Conservation (phyloP, 2,113 vertebrate species). For the Ochotona curzoniae region DNA sequence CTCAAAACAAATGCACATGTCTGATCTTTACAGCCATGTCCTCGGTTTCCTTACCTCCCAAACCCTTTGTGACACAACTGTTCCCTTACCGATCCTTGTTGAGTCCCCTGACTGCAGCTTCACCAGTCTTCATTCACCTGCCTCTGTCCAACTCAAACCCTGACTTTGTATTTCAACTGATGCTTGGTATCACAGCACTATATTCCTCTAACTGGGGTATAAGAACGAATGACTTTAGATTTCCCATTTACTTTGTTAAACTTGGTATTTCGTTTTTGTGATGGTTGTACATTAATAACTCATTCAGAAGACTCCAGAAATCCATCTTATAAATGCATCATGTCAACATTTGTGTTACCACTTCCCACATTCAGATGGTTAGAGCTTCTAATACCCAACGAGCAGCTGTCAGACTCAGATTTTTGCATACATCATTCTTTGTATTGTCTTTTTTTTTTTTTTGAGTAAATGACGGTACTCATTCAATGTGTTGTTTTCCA, state of each 20-base stretch:
- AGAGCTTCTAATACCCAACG: background rate
- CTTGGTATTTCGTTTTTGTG: background rate
- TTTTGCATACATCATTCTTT: background rate
- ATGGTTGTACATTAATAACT: background rate
- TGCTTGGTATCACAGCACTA: too few species aligned
- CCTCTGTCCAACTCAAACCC: background rate
- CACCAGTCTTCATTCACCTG: too few species aligned
- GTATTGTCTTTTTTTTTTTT: background rate
- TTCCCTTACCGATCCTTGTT: fast-evolving
- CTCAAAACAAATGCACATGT: background rate
- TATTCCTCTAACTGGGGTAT: background rate
- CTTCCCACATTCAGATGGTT: background rate
- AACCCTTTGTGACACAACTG: fast-evolving
- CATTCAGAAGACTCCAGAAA: background rate
- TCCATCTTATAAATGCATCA: background rate
- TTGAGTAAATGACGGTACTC: background rate
- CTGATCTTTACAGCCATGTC: background rate
- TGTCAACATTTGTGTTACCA: background rate
- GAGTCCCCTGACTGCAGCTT: too few species aligned
- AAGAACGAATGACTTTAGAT: background rate
- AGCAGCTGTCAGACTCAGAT: background rate
- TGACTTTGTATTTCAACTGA: background rate
- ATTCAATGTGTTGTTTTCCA: background rate
- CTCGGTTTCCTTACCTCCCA: background rate
- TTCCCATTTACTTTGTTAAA: background rate